Percentiles rank a stretch among this genome's conserved stretches.
phyloP scores from a whole-genome alignment of 2,888 invertebrate genomes.

The Drosophila monieri region DNA sequence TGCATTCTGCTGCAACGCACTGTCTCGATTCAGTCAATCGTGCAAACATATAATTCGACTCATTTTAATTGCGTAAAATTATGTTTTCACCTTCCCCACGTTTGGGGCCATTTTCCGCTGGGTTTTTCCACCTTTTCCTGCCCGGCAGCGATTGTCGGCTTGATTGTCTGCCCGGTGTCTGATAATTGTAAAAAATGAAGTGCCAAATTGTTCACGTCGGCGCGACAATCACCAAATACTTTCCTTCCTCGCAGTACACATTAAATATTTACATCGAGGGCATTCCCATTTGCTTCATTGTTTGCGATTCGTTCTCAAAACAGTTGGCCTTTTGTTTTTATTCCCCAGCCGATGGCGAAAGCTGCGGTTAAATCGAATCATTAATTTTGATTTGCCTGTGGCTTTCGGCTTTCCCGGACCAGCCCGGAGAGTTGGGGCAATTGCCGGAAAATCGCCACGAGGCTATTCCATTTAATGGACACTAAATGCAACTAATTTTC shows the following conservation, averaged over 20 bases:
- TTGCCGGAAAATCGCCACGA: neutral
- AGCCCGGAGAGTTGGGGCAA: conserved; percentile 4
- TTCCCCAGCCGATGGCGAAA: conserved; percentile 20
- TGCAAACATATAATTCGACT: conserved; percentile 48
- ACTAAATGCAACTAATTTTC: conserved; percentile 20
- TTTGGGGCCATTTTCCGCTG: neutral
- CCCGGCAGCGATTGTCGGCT: conserved; percentile 27
- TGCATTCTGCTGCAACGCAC: conserved; percentile 14
- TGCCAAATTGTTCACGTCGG: conserved; percentile 55
- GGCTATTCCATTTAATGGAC: conserved; percentile 14
- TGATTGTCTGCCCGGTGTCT: conserved; percentile 28
- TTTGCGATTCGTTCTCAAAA: conserved; percentile 20
- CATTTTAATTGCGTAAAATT: conserved; percentile 67
- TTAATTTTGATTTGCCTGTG: conserved; percentile 41
- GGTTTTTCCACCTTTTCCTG: conserved; percentile 26
- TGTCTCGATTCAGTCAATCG: conserved; percentile 13
- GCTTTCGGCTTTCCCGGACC: neutral
- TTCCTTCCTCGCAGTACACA: conserved; percentile 35
- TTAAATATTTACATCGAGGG: conserved; percentile 24
- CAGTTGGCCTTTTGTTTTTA: conserved; percentile 27
- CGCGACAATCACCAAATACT: conserved; percentile 49
- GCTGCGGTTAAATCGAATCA: conserved; percentile 37
- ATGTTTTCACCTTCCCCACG: conserved; percentile 46
- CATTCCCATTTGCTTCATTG: conserved; percentile 7
- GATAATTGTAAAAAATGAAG: conserved; percentile 69